Base-by-base conservation (phyloP, 2,888 invertebrate genomes). In the Drosophila yooni region DNA sequence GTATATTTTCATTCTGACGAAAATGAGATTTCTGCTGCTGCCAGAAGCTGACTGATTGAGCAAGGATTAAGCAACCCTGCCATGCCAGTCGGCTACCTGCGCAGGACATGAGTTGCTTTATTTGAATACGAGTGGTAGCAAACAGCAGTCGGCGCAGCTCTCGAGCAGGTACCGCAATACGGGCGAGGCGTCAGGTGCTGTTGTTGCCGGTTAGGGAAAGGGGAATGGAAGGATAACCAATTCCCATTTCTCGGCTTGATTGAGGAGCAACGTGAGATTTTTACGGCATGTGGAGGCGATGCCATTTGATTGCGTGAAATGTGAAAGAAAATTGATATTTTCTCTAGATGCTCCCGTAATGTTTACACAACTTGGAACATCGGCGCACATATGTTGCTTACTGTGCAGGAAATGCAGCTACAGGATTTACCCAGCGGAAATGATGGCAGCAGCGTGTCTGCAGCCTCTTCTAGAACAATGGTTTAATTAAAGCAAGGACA, bases 1-100 rank as follows among this genome's bases (percentile, higher is more conserved):
- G 74, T 79, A 80, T 88, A 86, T 88, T 88, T 88, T 88, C 88
- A 88, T 88, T 88, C 89, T 85, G 70, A 70, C 67, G 88, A 88
- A 88, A 79, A 86, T 79, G 78, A 86, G 85, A 86, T 89, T 86
- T 76, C 64, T 50, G 51, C 53, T 46, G 67, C 52, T 46, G 69
- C 59, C 63, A 58, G 61, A 64, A 67, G 58, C 74, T 76, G 79
- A 76, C 79, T 81, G 82, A 82, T 82, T 82, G 82, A 82, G 83
- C 77, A 82, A 82, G 82, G 83, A 82, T 86, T 86, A 86, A 80
- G 76, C 57, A 57, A 57, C 67, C 58, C 40, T 27, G 33, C 36
- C 67, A 11, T 70, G 40, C 51, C 51, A 11, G 36, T 34, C 62
- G 53, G 69, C 68, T 75, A 74, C 73, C 80, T 70, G 67, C 70